Conservation (phyloP, 2,888 invertebrate species). For the Idaea biselata region DNA sequence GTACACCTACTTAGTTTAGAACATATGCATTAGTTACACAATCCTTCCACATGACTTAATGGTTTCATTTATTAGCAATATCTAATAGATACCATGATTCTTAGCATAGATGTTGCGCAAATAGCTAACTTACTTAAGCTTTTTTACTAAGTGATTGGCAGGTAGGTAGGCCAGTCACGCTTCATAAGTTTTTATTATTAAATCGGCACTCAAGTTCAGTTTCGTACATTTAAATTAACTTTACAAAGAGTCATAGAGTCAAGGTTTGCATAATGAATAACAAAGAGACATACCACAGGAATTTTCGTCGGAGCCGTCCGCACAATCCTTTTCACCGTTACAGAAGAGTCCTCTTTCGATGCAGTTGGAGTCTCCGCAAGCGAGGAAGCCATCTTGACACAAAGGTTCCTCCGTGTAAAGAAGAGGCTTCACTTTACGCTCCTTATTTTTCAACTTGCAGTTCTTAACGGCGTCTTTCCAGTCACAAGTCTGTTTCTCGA, state of each 20-base stretch:
- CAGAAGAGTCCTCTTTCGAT: conserved; percentile 95
- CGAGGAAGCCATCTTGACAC: conserved; percentile 91
- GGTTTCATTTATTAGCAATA: conserved; percentile 11
- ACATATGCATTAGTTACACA: neutral
- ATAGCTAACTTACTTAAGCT: conserved; percentile 62
- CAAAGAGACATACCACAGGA: conserved; percentile 86
- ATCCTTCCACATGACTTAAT: conserved; percentile 12
- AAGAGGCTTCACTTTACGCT: conserved; percentile 91
- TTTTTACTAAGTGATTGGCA: conserved; percentile 72
- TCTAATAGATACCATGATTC: conserved; percentile 10
- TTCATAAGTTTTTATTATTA: conserved; percentile 42
- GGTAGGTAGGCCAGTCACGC: conserved; percentile 58
- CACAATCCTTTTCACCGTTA: conserved; percentile 94
- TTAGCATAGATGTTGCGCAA: conserved; percentile 39
- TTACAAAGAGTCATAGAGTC: conserved; percentile 5
- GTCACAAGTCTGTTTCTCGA: conserved; percentile 96
- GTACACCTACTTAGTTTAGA: neutral
- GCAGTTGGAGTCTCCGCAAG: conserved; percentile 93
- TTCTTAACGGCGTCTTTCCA: conserved; percentile 97
- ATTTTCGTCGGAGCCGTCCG: conserved; percentile 94
- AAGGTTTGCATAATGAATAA: conserved; percentile 28
- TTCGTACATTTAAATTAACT: conserved; percentile 29
- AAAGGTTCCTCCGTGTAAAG: conserved; percentile 94
- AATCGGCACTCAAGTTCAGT: conserved; percentile 53
- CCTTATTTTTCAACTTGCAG: conserved; percentile 94